phyloP scores from a whole-genome alignment of 2,888 invertebrate genomes.

The Venustoraphidia nigricollis region DNA sequence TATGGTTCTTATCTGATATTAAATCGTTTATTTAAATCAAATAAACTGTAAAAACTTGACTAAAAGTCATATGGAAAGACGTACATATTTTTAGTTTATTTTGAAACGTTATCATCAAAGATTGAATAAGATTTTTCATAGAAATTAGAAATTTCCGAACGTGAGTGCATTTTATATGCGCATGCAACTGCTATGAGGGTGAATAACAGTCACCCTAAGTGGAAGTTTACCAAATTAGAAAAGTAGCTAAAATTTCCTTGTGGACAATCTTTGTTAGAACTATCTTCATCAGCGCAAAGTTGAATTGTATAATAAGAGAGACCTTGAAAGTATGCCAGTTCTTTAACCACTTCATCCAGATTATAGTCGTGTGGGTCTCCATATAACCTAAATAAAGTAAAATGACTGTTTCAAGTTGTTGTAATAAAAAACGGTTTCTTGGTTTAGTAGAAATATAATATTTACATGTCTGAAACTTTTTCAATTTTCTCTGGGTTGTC shows the following conservation, averaged over 20 bases:
- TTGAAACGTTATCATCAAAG: too few relatives aligned
- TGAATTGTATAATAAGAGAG: constrained; percentile 47
- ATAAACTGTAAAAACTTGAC: too few relatives aligned
- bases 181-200: too few relatives aligned
- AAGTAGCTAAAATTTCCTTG: constrained; percentile 41
- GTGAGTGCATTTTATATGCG: too few relatives aligned
- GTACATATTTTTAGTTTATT: too few relatives aligned
- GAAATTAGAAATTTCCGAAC: too few relatives aligned
- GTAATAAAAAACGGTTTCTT: too few relatives aligned
- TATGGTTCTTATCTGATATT: too few relatives aligned
- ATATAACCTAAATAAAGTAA: constrained; percentile 36
- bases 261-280: constrained; percentile 37
- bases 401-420: neutral
- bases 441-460: constrained; percentile 15
- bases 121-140: too few relatives aligned
- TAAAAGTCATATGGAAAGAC: too few relatives aligned
- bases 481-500: constrained; percentile 45
- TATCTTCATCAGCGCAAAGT: constrained; percentile 35
- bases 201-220: too few relatives aligned
- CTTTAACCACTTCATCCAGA: constrained; percentile 52
- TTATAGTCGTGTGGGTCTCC: constrained; percentile 49
- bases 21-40: too few relatives aligned
- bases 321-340: constrained; percentile 53
- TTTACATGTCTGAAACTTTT: constrained; percentile 46
- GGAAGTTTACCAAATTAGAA: constrained; percentile 32